These are phyloP conservation scores for Enteromius fasciolatus DNA, from an alignment of 2,797 vertebrate genomes.

Conservation along the genomic window DNA sequence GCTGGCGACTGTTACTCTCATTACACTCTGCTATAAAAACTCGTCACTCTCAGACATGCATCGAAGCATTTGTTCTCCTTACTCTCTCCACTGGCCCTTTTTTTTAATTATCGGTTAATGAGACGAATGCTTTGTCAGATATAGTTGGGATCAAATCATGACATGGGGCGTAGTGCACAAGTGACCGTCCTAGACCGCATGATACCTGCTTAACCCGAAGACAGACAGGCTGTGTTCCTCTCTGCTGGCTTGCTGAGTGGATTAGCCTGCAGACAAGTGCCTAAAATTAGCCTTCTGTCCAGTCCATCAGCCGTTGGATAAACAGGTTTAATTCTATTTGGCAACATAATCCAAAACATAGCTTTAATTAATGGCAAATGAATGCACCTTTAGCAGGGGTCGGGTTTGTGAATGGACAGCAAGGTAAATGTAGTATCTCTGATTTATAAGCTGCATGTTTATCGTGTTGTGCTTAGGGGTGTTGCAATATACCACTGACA, in stretches of 20 bases:
- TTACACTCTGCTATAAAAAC: conserved; percentile 49
- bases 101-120: conserved; percentile 58
- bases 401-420: not conserved
- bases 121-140: conserved; percentile 58
- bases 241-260: conserved; percentile 46
- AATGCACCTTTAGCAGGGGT: not conserved
- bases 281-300: conserved; percentile 45
- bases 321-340: conserved; percentile 29
- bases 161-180: conserved; percentile 18
- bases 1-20: conserved; percentile 47
- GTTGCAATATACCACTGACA: not conserved
- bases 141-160: conserved; percentile 51
- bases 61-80: conserved; percentile 57
- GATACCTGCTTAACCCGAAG: conserved; percentile 48
- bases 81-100: conserved; percentile 42
- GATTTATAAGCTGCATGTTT: not conserved
- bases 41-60: conserved; percentile 48
- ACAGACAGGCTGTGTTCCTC: conserved; percentile 31
- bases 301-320: conserved; percentile 29
- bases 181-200: conserved; percentile 36
- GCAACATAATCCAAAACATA: conserved; percentile 13
- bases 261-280: conserved; percentile 50
- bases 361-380: conserved; percentile 24
- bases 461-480: not conserved
- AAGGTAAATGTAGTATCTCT: not conserved